Base-by-base conservation (phyloP, 1,140 invertebrate species). In the Drosophila ogumai region DNA sequence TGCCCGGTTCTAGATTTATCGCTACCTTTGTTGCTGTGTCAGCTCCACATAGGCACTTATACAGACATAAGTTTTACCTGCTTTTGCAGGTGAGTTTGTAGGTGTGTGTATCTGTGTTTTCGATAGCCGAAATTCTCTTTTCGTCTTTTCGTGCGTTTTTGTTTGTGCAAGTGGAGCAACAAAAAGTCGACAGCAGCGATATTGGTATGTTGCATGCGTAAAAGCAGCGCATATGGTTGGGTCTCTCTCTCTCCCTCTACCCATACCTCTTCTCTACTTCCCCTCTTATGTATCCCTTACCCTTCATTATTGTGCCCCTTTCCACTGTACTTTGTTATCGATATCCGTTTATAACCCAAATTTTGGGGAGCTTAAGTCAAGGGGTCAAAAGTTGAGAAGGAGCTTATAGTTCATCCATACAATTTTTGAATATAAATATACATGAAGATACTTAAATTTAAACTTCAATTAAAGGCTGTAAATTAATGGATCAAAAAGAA, bases 91-190 rank as follows among this genome's bases (percentile, higher is more conserved):
- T 73, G 38, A 36, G 38, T 34, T 57, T 44, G 58, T 40, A 58
- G 50, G 34, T 61, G 38, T 44, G 32, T 28, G 32, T 49, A 36
- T 36, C 54, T 38, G 41, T 32, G 52, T 28, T 50, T 36, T 71
- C 68, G 66, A 72, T 71, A 75, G 59, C 71, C 71, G 41, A 75
- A 75, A 75, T 75, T 63, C 72, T 72, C 55, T 52, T 43, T 58
- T 60, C 41, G 72, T 38, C 57, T 73, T 75, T 75, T 64, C 32
- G 43, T 64, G 58, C 71, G 57, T 54, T 74, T 74, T 63, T 74
- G 57, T 63, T 74, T 74, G 69, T 74, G 71, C 71, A 74, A 74
- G 57, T 74, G 57, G 71, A 74, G 71, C 71, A 71, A 40, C 65
- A 73, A 55, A 46, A 68, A 67, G 63, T 68, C 47, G 67, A 55